Evolutionary conservation across 2,113 vertebrate species (phyloP).

Genomic region (Addax nasomaculatus): DNA sequence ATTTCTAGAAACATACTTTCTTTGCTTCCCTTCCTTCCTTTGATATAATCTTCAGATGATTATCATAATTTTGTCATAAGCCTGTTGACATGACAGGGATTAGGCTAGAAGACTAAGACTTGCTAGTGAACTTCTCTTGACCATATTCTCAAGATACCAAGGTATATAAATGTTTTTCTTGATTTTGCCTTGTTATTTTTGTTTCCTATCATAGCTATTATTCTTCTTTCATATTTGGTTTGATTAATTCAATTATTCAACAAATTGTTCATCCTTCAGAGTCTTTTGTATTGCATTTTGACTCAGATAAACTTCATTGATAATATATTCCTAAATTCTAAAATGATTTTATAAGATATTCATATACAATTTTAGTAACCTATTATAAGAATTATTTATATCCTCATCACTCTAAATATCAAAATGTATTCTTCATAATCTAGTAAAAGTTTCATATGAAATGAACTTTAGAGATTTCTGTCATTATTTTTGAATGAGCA

Average conservation of each 20-base stretch:
- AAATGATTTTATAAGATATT: neutral
- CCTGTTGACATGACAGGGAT: no score
- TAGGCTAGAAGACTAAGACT: no score
- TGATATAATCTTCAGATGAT: no score
- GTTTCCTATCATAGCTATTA: neutral
- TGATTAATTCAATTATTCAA: neutral
- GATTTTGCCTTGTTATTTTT: neutral
- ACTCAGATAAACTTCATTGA: neutral
- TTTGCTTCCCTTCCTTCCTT: no score
- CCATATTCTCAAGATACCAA: neutral
- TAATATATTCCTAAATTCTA: neutral
- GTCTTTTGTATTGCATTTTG: neutral
- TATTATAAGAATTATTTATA: neutral
- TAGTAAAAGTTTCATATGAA: neutral
- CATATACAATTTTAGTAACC: neutral
- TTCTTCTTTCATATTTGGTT: neutral
- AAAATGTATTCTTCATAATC: neutral
- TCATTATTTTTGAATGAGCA: neutral
- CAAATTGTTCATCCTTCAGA: neutral
- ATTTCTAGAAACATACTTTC: no score
- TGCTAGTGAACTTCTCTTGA: no score
- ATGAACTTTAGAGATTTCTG: neutral
- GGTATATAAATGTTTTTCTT: neutral
- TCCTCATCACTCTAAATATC: neutral
- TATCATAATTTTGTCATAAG: no score